These are phyloP conservation scores for Halcyon senegalensis DNA, from an alignment of 2,113 vertebrate species.

Conservation along the genomic window DNA sequence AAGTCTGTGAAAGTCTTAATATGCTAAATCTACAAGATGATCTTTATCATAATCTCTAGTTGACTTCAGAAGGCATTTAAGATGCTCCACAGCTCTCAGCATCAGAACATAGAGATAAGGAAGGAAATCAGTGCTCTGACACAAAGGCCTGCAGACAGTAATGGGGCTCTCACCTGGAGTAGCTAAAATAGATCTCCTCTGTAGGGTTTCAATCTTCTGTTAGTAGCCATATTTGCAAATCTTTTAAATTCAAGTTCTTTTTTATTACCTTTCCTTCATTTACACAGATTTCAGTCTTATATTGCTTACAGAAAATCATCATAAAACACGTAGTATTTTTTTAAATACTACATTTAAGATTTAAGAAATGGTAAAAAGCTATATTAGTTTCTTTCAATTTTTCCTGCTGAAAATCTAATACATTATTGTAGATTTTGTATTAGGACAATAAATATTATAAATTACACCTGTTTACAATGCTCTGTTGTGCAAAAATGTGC, in stretches of 20 bases:
- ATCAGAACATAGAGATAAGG: background rate
- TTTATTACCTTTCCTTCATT: background rate
- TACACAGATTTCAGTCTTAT: background rate
- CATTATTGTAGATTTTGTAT: background rate
- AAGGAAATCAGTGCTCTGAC: background rate
- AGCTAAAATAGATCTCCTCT: background rate
- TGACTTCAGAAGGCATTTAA: conserved; percentile 3
- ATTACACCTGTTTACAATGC: background rate
- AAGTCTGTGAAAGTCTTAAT: background rate
- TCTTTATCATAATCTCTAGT: background rate
- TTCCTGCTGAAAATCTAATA: background rate
- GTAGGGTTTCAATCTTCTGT: background rate
- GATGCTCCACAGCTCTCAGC: background rate
- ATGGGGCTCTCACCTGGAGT: background rate
- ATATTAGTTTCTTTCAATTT: background rate
- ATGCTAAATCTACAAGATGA: background rate
- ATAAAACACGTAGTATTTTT: background rate
- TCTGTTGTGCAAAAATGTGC: background rate
- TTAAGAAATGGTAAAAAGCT: background rate
- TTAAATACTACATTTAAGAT: background rate
- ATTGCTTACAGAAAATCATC: background rate
- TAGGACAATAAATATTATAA: background rate
- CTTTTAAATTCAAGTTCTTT: background rate
- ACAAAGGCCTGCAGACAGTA: fast-evolving
- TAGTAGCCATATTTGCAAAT: background rate